A percentile compares a stretch with the other conserved stretches of the same genome.
Conservation (phyloP, 2,113 vertebrate genomes). For the Xenopus borealis region DNA sequence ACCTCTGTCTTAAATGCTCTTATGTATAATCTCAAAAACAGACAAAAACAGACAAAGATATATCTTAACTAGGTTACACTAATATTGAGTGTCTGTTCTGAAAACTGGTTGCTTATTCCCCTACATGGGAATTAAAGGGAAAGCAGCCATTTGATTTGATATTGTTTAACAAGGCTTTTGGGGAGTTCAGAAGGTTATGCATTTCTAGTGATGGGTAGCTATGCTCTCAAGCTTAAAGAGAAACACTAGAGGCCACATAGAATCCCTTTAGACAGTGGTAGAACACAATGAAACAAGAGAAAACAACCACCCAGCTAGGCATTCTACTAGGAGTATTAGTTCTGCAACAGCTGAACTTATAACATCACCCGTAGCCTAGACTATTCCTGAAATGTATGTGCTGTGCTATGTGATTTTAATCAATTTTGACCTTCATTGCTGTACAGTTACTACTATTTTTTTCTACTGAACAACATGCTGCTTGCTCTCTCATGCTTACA, state of each 20-base stretch:
- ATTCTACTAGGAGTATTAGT: not conserved
- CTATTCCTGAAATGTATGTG: not conserved
- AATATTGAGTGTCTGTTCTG: constrained; percentile 17
- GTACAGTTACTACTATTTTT: not conserved
- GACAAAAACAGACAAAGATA: constrained; percentile 28
- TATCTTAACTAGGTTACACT: constrained; percentile 34
- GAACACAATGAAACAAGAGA: too few species aligned
- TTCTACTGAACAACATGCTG: not conserved
- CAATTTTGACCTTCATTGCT: not conserved
- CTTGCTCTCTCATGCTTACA: too few species aligned
- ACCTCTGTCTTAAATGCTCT: constrained; percentile 2
- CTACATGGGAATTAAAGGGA: too few species aligned
- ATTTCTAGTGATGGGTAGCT: not conserved
- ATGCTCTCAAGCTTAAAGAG: not conserved
- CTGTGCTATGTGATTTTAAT: not conserved
- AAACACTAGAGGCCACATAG: not conserved
- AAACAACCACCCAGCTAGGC: too few species aligned
- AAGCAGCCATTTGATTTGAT: too few species aligned
- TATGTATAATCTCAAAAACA: constrained; percentile 14
- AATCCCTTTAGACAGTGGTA: too few species aligned
- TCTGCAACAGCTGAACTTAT: too few species aligned
- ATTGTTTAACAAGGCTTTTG: too few species aligned
- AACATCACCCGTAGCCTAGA: not conserved
- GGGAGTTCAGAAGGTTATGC: not conserved
- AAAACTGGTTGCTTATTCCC: not conserved